Conservation (phyloP, 2,888 invertebrate genomes). For the Cephalotes varians region DNA sequence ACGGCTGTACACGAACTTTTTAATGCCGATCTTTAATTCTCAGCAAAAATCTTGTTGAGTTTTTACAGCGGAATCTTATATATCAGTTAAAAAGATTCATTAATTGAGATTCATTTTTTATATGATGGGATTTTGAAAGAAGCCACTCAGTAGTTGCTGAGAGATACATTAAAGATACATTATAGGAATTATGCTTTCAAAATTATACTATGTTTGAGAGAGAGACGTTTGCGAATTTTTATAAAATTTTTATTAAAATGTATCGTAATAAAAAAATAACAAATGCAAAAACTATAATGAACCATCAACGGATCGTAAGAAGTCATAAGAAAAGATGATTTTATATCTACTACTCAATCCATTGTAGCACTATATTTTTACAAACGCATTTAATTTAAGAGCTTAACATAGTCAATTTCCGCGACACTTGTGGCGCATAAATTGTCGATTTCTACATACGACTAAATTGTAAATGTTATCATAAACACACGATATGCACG, state of each 20-base stretch:
- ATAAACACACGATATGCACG: conserved; percentile 38
- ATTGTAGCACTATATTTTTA: neutral
- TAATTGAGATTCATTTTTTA: neutral
- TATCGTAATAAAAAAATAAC: neutral
- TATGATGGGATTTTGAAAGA: neutral
- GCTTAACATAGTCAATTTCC: conserved; percentile 3
- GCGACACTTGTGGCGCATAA: conserved; percentile 12
- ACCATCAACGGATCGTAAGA: neutral
- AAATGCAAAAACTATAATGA: neutral
- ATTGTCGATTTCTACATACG: conserved; percentile 33
- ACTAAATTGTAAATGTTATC: conserved; percentile 41
- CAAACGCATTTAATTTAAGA: neutral
- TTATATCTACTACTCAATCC: too few species aligned
- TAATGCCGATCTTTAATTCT: neutral
- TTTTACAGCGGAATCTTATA: neutral
- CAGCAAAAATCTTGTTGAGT: neutral
- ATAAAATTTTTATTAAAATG: neutral
- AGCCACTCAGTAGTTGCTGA: neutral
- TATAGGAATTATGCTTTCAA: neutral
- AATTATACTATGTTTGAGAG: neutral
- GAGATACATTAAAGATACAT: neutral
- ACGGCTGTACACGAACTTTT: neutral
- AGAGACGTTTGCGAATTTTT: neutral
- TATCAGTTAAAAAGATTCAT: neutral
- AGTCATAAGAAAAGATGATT: neutral